These are phyloP conservation scores for Enteromius unitaeniatus DNA, from an alignment of 2,797 vertebrate genomes.

Conservation along the genomic window DNA sequence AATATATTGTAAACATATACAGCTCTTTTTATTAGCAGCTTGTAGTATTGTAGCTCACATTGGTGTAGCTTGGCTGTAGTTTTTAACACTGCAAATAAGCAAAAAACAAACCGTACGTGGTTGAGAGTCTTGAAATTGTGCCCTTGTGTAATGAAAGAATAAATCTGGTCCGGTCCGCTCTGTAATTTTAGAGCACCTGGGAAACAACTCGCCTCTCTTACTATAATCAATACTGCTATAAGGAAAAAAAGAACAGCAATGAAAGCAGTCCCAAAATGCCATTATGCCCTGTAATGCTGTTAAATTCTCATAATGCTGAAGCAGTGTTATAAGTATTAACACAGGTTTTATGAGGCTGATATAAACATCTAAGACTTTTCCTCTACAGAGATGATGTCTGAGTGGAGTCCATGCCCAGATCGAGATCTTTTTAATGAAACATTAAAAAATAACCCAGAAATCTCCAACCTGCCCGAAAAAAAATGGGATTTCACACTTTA, in stretches of 20 bases:
- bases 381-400: neutral
- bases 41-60: neutral
- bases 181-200: slow-evolving; percentile 43
- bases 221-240: slow-evolving; percentile 56
- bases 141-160: slow-evolving; percentile 45
- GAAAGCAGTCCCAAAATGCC: slow-evolving; percentile 36
- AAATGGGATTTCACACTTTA: slow-evolving; percentile 45
- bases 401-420: slow-evolving; percentile 5
- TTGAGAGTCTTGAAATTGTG: slow-evolving; percentile 38
- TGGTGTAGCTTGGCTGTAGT: neutral
- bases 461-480: neutral
- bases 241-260: slow-evolving; percentile 46
- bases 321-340: slow-evolving; percentile 48
- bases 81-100: slow-evolving; percentile 20
- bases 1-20: no score
- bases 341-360: slow-evolving; percentile 31
- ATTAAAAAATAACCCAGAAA: slow-evolving; percentile 39
- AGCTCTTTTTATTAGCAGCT: neutral
- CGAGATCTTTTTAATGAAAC: slow-evolving; percentile 36
- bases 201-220: slow-evolving; percentile 45
- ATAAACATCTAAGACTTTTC: slow-evolving; percentile 26
- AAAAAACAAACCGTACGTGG: slow-evolving; percentile 38
- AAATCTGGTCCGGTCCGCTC: slow-evolving; percentile 23
- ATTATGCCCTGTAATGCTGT: slow-evolving; percentile 47
- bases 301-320: slow-evolving; percentile 42